Base-by-base conservation (phyloP, 1,140 invertebrate species). In the Drosophila sp. region DNA sequence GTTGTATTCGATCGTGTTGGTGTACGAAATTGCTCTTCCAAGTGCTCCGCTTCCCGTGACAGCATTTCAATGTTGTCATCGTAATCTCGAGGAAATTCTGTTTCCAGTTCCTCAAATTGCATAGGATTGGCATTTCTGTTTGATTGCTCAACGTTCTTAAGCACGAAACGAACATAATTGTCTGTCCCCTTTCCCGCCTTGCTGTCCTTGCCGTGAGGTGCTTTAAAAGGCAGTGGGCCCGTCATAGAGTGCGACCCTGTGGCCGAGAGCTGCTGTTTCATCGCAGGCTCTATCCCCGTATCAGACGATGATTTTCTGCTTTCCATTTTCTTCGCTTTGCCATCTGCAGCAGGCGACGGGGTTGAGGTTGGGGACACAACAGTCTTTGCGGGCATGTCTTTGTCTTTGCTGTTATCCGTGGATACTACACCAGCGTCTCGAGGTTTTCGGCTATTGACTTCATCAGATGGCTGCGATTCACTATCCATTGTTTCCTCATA, bases 21-120 rank as follows among this genome's bases (percentile, higher is more conserved):
- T 13, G 89, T 91, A 29, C 90, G 90, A 59, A 92, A 92, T 70
- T 92, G 89, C 21, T 92, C 91, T 62, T 92, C 91, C 50, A 92
- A 71, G 53, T 91, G 87, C 66, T 92, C 91, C 18, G 91, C 89
- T 57, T 92, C 91, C n/a, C 91, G 89, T 16, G 87, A 91, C 38
- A 92, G 61, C 76, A 91, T 90, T 69, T 92, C 91, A 78, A 92
- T 92, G 76, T 92, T 92, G 67, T 90, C 91, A 76, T 92, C 91
- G 51, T 92, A 90, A 67, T 92, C 91, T 11, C 91, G 76, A 5
- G 91, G 91, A 56, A 92, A 92, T 65, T 92, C 91, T 1, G 91
- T 92, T 69, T 92, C 91, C 41, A 92, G 66, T 58, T 92, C 91
- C 16, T 87, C 78, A 70, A 91, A 91, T 50, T 91, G 84, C 25